A percentile compares a stretch with the other conserved stretches of the same genome.
Evolutionary conservation across 1,140 invertebrate genomes (phyloP).

Genomic region (Panagrolaimus sp.): DNA sequence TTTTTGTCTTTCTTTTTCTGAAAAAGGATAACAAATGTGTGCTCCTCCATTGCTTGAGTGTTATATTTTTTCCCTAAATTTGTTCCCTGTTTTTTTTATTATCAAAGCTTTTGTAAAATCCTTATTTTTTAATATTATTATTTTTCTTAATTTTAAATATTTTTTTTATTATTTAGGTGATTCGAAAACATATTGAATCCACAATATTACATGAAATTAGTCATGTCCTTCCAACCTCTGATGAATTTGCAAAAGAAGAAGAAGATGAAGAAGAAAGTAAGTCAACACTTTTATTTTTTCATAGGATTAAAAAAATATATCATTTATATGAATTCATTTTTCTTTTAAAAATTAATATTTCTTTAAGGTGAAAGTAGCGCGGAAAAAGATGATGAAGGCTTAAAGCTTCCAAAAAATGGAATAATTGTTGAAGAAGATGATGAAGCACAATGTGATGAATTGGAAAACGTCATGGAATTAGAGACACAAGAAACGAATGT

Average conservation of each 20-base stretch:
- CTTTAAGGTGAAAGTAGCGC: conserved; percentile 8
- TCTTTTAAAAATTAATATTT: not conserved
- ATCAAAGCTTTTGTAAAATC: no score
- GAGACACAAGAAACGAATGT: conserved; percentile 12
- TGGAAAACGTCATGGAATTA: conserved; percentile 2
- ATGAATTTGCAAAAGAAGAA: conserved; percentile 59
- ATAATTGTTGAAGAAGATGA: conserved; percentile 10
- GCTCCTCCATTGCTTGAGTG: no score
- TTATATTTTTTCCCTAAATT: no score
- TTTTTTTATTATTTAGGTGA: conserved; percentile 47
- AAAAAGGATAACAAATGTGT: no score
- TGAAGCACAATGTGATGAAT: not conserved
- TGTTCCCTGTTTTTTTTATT: no score
- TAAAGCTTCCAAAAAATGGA: conserved; percentile 23
- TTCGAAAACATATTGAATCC: conserved; percentile 59
- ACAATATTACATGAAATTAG: conserved; percentile 59
- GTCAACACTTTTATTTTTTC: not conserved
- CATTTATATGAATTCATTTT: not conserved
- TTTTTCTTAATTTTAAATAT: not conserved
- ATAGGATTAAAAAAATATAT: no score
- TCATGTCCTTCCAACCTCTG: conserved; percentile 58
- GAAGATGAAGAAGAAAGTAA: conserved; percentile 47
- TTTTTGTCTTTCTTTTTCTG: no score
- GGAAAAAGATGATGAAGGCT: conserved; percentile 19
- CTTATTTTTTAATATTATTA: no score